Evolutionary conservation across 2,113 vertebrate species (phyloP), one percentile per base, ranked within the genome.

Genomic region (Girardinichthys multiradiatus): DNA sequence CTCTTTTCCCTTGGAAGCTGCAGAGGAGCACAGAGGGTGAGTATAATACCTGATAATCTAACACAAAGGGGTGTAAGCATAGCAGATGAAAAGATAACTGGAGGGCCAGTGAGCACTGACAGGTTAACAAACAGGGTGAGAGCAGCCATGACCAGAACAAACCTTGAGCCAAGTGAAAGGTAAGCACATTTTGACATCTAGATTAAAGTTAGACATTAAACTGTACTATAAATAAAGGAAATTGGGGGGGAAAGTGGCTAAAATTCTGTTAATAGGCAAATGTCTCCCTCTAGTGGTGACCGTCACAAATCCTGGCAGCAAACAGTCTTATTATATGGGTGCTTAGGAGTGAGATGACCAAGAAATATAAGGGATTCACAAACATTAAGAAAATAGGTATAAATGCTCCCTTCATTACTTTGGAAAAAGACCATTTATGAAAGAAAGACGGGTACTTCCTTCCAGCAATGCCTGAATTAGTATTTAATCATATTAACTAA

Each of bases 281-380:
- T 86, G 79, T 80, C 86, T 79, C 91, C 90, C 86, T 76, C 91
- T 88, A n/a, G 77, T 86, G 91, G 86, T 68, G 57, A 29, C 0
- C 12, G 6, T 68, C 1, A 31, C 42, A 65, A 1, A 28, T n/a
- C 62, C 63, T 17, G 14, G n/a, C 3, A 21, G 24, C 5, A 26
- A 0, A 17, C 5, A 31, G 2, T 62, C 60, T 24, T 30, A 8
- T 33, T 31, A 21, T 33, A 24, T 24, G 19, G 48, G 19, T 45
- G 17, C 15, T 17, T 4, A 62, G 31, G 28, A 37, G 21, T 37
- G 1, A 59, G 14, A 59, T 28, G 27, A 63, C 2, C 4, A 6
- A 0, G 9, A 63, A 24, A 10, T 62, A 24, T 21, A 28, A 29
- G 17, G 19, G 30, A 31, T 19, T 33, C 29, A 33, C 24, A 62